phyloP scores from a whole-genome alignment of 92 coral and sea anemone species.

The Heteractis magnifica region DNA sequence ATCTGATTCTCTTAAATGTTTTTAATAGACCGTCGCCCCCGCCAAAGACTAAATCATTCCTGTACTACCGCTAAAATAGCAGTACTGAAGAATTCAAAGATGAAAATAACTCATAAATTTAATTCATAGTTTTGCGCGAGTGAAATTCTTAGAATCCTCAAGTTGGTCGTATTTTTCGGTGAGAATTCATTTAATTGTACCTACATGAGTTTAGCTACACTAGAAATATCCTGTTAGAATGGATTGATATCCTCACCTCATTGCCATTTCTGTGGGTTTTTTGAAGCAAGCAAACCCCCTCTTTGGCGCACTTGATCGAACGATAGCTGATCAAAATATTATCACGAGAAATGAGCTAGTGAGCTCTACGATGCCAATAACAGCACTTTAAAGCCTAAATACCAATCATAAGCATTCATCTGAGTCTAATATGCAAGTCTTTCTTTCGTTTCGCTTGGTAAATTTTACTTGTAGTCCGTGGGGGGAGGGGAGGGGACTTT shows the following conservation, averaged over 20 bases:
- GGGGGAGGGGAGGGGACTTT: neutral
- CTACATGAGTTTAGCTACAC: neutral
- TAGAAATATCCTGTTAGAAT: neutral
- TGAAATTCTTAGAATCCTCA: neutral
- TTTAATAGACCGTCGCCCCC: neutral
- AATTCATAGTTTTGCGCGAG: too few species aligned
- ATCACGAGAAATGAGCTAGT: neutral
- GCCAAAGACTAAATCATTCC: neutral
- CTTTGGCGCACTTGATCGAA: neutral
- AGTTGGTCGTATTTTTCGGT: neutral
- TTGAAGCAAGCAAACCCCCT: neutral
- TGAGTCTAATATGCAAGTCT: neutral
- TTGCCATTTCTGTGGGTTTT: neutral
- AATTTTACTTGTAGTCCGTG: neutral
- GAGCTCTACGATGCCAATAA: neutral
- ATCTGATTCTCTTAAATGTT: neutral
- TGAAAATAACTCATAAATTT: too few species aligned
- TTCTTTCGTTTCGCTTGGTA: constrained; percentile 4
- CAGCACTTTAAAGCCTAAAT: constrained; percentile 4
- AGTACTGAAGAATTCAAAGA: too few species aligned
- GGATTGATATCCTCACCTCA: neutral
- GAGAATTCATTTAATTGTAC: neutral
- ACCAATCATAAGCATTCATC: neutral
- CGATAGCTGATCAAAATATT: neutral
- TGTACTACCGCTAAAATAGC: too few species aligned